A percentile compares a stretch with the other conserved stretches of the same genome.
phyloP scores from a whole-genome alignment of 2,888 invertebrate genomes.

The Tineola bisselliella region DNA sequence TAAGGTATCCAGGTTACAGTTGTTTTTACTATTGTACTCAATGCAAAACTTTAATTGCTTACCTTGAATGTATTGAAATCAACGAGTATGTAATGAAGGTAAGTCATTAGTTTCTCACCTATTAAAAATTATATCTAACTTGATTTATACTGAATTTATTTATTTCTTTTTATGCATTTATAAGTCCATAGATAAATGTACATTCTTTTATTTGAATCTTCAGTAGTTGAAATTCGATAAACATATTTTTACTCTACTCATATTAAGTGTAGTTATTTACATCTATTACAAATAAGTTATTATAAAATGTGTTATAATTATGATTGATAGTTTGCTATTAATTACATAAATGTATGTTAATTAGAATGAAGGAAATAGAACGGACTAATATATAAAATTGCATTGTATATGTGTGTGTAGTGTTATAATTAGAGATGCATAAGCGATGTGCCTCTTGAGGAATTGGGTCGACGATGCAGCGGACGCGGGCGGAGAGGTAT shows the following conservation, averaged over 20 bases:
- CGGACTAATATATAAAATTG: conserved; percentile 13
- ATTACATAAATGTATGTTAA: background rate
- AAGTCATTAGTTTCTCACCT: background rate
- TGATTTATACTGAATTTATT: too few relatives aligned
- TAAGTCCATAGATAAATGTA: too few relatives aligned
- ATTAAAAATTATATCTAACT: background rate
- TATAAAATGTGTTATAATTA: background rate
- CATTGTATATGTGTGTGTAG: conserved; percentile 15
- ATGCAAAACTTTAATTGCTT: conserved; percentile 1
- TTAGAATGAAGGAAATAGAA: background rate
- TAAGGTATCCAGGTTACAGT: conserved; percentile 8
- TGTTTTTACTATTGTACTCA: conserved; percentile 10
- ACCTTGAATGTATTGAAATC: conserved; percentile 10
- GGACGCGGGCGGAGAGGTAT: conserved; percentile 42
- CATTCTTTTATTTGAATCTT: too few relatives aligned
- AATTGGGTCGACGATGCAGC: conserved; percentile 53
- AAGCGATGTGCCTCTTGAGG: conserved; percentile 61
- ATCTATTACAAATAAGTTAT: background rate
- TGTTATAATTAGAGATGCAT: conserved; percentile 60
- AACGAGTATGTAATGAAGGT: background rate
- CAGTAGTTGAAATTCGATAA: too few relatives aligned
- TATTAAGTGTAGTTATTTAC: background rate
- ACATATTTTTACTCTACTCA: too few relatives aligned
- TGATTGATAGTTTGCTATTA: background rate
- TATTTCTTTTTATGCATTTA: too few relatives aligned